Percentiles rank a stretch among this genome's conserved stretches.
Conservation (phyloP, 2,888 invertebrate species). For the Apocheima hispidaria region DNA sequence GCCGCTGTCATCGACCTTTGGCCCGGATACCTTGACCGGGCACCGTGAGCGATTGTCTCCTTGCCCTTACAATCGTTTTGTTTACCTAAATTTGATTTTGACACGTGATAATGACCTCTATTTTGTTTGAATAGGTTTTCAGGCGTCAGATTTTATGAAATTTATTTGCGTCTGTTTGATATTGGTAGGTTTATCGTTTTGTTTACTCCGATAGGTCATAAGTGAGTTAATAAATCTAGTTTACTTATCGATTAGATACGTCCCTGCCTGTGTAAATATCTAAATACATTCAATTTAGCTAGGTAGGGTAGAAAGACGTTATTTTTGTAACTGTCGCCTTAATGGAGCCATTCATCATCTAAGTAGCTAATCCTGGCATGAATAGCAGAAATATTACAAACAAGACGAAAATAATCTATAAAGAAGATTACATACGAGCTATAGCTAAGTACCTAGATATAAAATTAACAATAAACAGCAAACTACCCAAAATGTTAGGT, state of each 20-base stretch:
- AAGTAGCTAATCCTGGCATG: not conserved
- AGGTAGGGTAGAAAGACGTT: too few species aligned
- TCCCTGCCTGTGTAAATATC: not conserved
- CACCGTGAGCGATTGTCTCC: slow-evolving; percentile 73
- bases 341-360: not conserved
- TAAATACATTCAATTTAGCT: too few species aligned
- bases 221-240: not conserved
- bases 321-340: not conserved
- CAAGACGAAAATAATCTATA: not conserved
- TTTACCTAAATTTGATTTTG: slow-evolving; percentile 66
- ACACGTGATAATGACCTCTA: slow-evolving; percentile 29
- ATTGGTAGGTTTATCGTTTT: not conserved
- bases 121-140: slow-evolving; percentile 18
- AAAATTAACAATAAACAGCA: too few species aligned
- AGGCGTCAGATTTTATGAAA: slow-evolving; percentile 12
- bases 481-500: not conserved
- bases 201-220: not conserved
- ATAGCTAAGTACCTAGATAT: not conserved
- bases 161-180: not conserved
- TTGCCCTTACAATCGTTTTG: slow-evolving; percentile 75
- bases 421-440: not conserved
- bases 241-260: not conserved
- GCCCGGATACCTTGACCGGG: slow-evolving; percentile 85
- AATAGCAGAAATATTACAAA: not conserved
- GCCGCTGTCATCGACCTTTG: slow-evolving; percentile 84